Evolutionary conservation across 2,888 invertebrate species (phyloP).

Genomic region (Petrophora chlorosata): DNA sequence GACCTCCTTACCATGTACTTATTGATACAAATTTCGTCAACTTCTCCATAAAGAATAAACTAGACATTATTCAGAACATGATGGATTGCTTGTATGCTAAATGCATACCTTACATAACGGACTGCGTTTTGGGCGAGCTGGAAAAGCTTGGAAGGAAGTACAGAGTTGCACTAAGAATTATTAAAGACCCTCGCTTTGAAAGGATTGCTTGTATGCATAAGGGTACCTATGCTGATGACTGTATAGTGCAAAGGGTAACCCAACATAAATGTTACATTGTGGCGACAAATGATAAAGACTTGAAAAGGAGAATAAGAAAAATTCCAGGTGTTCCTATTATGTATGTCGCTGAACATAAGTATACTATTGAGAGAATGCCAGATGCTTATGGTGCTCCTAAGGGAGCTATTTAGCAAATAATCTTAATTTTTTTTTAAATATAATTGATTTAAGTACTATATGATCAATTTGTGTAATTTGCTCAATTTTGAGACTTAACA

Average conservation of each 20-base stretch:
- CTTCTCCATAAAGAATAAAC: constrained; percentile 98
- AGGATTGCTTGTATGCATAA: constrained; percentile 96
- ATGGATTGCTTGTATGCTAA: constrained; percentile 99
- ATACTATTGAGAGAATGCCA: constrained; percentile 99
- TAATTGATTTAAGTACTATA: background rate
- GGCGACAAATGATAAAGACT: constrained; percentile 98
- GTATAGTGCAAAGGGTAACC: constrained; percentile 96
- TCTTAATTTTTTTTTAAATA: background rate
- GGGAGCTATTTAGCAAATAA: constrained; percentile 74
- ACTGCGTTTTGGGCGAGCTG: constrained; percentile 98
- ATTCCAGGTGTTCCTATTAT: constrained; percentile 99
- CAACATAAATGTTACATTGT: constrained; percentile 99
- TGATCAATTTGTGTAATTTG: too few species aligned
- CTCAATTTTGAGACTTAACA: too few species aligned
- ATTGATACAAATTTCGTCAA: constrained; percentile 99
- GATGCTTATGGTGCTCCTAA: constrained; percentile 98
- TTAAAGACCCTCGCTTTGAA: constrained; percentile 97
- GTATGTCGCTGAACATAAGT: constrained; percentile 96
- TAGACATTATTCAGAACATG: constrained; percentile 98
- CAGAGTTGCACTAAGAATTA: constrained; percentile 95
- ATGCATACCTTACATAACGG: constrained; percentile 98
- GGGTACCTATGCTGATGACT: constrained; percentile 99
- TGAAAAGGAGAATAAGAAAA: constrained; percentile 97
- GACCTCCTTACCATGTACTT: constrained; percentile 98
- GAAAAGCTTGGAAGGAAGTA: constrained; percentile 98